Base-by-base conservation (phyloP, 2,113 vertebrate genomes). In the Empidonax traillii region DNA sequence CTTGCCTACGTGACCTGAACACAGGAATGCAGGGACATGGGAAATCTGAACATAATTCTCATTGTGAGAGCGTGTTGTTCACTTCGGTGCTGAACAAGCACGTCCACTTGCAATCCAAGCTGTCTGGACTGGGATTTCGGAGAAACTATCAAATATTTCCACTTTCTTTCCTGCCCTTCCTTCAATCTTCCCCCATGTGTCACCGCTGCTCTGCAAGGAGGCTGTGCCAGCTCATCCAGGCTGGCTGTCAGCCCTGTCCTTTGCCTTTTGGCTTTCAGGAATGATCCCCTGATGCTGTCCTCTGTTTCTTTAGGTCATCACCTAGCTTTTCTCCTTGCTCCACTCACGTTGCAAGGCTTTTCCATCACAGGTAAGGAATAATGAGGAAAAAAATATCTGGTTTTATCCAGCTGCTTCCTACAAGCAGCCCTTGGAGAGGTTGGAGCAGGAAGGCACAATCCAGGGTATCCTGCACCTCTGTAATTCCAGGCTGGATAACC, bases 111-210 rank as follows among this genome's bases (percentile, higher is more conserved):
- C 43, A 37, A 35, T 56, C 49, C 82, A 41, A 61, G 19, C 17
- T 83, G 66, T 25, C 31, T 51, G 17, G 8, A 22, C 14, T 46
- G 33, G 35, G 52, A 85, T 94, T 93, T 76, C 72, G 51, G 61
- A 76, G 74, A 90, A 90, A 92, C 9, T 21, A 86, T 8, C 35
- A 84, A 63, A 84, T 81, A 88, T 84, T 90, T 93, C 63, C 6
- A 4, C 31, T 62, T 87, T 69, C 25, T 82, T 76, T 61, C 39
- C 82, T 86, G 92, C 71, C 59, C 53, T 82, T 91, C 93, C 95
- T 72, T 95, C 62, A 14, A 1, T 51, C 53, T 91, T 59, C 31
- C 46, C 28, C 25, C 44, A 28, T 93, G 85, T 71, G 89, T 97
- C 91, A 94, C 74, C 46, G 52, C 59, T 62, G 33, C 67, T 83